These are phyloP conservation scores for Tapirus terrestris DNA, from an alignment of 2,113 vertebrate species.

Conservation along the genomic window DNA sequence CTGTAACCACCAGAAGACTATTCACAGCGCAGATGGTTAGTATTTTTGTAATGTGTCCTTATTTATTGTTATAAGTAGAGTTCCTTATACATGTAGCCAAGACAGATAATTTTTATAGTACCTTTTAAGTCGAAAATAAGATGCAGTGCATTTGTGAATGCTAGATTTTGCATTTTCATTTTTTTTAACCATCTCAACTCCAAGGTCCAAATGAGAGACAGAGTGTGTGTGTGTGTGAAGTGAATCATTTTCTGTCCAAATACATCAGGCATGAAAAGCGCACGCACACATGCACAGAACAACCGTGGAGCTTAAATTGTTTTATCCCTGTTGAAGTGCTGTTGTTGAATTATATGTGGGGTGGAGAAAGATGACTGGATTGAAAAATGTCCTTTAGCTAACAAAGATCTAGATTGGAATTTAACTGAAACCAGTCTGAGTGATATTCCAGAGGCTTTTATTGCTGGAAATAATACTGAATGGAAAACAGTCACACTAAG, in stretches of 20 bases:
- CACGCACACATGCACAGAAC: neutral
- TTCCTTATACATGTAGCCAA: neutral
- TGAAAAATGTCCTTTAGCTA: constrained; percentile 79
- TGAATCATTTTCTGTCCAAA: constrained; percentile 50
- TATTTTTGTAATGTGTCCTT: neutral
- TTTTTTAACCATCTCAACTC: neutral
- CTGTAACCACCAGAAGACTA: neutral
- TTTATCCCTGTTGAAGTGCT: constrained; percentile 76
- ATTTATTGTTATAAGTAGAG: neutral
- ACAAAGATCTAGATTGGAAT: constrained; percentile 80
- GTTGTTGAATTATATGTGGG: constrained; percentile 62
- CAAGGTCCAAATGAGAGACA: neutral
- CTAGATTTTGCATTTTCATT: neutral
- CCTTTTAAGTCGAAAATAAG: constrained; percentile 21
- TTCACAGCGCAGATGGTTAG: neutral
- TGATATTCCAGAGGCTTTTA: constrained; percentile 76
- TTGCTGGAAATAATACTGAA: constrained; percentile 67
- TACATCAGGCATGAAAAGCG: neutral
- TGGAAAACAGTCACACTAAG: constrained; percentile 75
- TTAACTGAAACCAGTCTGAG: constrained; percentile 71
- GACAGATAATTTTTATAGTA: neutral
- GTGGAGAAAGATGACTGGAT: constrained; percentile 42
- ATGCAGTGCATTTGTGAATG: constrained; percentile 6
- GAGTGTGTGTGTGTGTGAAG: neutral
- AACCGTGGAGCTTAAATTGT: constrained; percentile 37